Conservation (phyloP, 1,140 invertebrate species). For the Drosophila kikkawai region DNA sequence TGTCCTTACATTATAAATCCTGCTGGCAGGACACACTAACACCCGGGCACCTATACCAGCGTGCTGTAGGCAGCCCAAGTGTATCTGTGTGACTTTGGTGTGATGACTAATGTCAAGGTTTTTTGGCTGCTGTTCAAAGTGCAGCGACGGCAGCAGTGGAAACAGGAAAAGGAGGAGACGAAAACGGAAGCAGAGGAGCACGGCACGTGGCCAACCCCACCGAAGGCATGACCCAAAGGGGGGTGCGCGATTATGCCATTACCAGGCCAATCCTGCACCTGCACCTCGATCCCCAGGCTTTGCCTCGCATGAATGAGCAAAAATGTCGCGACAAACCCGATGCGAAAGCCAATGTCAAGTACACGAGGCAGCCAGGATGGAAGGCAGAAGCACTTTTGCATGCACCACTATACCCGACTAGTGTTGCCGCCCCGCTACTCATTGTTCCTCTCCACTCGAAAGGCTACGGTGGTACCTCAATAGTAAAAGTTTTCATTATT, state of each 20-base stretch:
- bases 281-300: constrained; percentile 25
- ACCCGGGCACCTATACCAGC: not conserved
- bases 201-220: constrained; percentile 44
- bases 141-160: constrained; percentile 36
- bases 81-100: constrained; percentile 16
- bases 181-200: constrained; percentile 6
- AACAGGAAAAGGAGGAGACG: constrained; percentile 5
- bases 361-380: constrained; percentile 32
- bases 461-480: constrained; percentile 2
- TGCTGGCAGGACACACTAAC: not conserved
- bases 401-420: constrained; percentile 25
- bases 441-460: not conserved
- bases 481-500: no score
- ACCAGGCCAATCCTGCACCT: constrained; percentile 44
- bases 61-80: constrained; percentile 2
- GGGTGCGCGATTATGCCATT: constrained; percentile 48
- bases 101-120: constrained; percentile 74
- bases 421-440: not conserved
- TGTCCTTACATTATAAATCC: not conserved
- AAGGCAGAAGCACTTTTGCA: constrained; percentile 34
- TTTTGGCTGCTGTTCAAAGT: constrained; percentile 66
- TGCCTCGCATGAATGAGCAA: constrained; percentile 60
- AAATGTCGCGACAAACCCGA: constrained; percentile 54
- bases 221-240: not conserved
- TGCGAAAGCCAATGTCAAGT: constrained; percentile 72